A percentile compares a stretch with the other conserved stretches of the same genome.
phyloP scores from a whole-genome alignment of 2,797 vertebrate species.

The Ctenopoma multispine region DNA sequence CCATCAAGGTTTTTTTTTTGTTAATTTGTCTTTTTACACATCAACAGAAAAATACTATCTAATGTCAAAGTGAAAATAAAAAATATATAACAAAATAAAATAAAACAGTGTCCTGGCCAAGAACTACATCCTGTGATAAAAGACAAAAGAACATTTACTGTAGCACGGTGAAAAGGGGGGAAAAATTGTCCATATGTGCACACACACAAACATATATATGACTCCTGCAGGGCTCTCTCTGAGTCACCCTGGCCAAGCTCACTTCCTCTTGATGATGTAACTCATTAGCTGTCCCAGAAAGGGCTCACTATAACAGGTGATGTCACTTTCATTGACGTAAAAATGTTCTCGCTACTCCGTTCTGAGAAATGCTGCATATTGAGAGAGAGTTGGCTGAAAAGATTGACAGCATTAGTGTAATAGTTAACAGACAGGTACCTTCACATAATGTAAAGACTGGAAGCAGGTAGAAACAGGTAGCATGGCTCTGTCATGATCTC shows the following conservation, averaged over 20 bases:
- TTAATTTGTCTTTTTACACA: no score
- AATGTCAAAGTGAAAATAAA: no score
- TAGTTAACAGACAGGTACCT: neutral
- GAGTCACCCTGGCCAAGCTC: slow-evolving; percentile 66
- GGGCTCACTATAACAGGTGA: slow-evolving; percentile 60
- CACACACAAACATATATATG: neutral
- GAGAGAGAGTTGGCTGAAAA: neutral
- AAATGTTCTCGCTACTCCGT: slow-evolving; percentile 5
- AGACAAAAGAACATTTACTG: no score
- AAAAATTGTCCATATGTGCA: neutral
- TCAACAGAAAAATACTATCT: no score
- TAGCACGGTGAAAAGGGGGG: no score
- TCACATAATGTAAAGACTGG: neutral
- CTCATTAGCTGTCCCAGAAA: slow-evolving; percentile 60
- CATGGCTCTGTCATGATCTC: no score
- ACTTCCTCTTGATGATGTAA: slow-evolving; percentile 76
- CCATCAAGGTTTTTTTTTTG: no score
- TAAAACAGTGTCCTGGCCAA: no score
- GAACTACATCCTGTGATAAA: no score
- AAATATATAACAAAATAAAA: no score
- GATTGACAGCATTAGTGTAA: no score
- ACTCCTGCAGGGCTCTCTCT: slow-evolving; percentile 53
- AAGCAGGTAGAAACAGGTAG: neutral
- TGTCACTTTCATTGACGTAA: slow-evolving; percentile 67
- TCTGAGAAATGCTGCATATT: slow-evolving; percentile 7